Evolutionary conservation across 2,797 vertebrate species (phyloP).

Genomic region (Chiloscyllium punctatum): DNA sequence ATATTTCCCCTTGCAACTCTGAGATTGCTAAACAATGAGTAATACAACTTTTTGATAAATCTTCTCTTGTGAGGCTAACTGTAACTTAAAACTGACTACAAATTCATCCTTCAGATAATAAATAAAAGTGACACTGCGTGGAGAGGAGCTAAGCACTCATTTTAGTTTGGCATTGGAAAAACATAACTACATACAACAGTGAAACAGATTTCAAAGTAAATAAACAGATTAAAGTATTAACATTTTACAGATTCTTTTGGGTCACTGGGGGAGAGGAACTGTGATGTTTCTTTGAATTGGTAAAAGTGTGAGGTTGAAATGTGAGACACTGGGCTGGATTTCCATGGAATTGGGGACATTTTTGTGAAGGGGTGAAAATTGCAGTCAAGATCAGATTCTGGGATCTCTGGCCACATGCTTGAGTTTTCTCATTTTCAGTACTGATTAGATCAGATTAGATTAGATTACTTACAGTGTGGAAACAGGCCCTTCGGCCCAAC

Average conservation of each 20-base stretch:
- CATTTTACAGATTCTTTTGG: neutral
- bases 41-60: slow-evolving; percentile 3
- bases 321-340: neutral
- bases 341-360: too few relatives aligned
- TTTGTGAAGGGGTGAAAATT: too few relatives aligned
- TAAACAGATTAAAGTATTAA: neutral
- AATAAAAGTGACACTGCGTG: too few relatives aligned
- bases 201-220: neutral
- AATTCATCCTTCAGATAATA: neutral
- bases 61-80: neutral
- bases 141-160: neutral
- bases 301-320: neutral
- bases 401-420: too few relatives aligned
- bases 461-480: too few relatives aligned
- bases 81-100: neutral
- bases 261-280: too few relatives aligned
- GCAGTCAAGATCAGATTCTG: too few relatives aligned
- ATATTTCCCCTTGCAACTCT: too few relatives aligned
- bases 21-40: neutral
- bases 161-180: neutral
- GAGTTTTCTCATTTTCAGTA: too few relatives aligned
- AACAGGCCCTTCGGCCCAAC: too few relatives aligned
- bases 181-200: neutral
- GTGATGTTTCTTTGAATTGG: neutral
- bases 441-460: too few relatives aligned